Evolutionary conservation across 2,797 vertebrate genomes (phyloP), one percentile per base, ranked within the genome.

Genomic region (Pangasius larnaudii): DNA sequence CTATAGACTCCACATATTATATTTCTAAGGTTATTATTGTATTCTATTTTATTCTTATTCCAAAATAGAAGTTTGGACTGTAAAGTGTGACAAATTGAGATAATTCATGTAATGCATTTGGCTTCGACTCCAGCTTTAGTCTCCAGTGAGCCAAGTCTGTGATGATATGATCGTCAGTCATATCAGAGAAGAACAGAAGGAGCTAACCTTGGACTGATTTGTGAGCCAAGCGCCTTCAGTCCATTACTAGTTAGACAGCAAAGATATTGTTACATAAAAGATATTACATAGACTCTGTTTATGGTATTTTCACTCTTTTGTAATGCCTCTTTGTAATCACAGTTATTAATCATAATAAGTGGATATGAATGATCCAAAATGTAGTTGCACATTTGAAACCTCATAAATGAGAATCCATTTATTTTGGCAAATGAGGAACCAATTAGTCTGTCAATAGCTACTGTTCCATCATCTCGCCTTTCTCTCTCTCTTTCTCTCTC

Each of bases 301-400:
- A 8, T 39, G n/a, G 14, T 79, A 75, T 56, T 67, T 85, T 22
- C 14, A 30, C 9, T 49, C 27, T 5, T 36, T 72, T 83, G 5
- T 46, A 46, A n/a, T 19, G 9, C 3, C 5, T 78, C n/a, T 65
- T 78, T 82, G 33, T 10, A 63, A 82, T 65, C 59, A 63, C 27
- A 9, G 39, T 27, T 53, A 84, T 84, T 84, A 84, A 53, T 84
- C 11, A 84, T 69, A 53, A 84, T 84, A 69, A 53, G 18, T 19
- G 14, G 63, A 71, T 53, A 16, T 53, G 19, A 69, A 69, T 84
- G 63, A 69, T 53, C 63, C 24, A 11, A 71, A 19, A 71, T 84
- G 5, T 56, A 53, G 11, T 14, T 53, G 82, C 49, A 69, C 30
- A 84, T 53, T 33, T 84, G 7, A 71, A 83, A 84, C 19, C 63